A percentile compares a stretch with the other conserved stretches of the same genome.
phyloP scores from a whole-genome alignment of 2,888 invertebrate species.

The Eristalinus aeneus region DNA sequence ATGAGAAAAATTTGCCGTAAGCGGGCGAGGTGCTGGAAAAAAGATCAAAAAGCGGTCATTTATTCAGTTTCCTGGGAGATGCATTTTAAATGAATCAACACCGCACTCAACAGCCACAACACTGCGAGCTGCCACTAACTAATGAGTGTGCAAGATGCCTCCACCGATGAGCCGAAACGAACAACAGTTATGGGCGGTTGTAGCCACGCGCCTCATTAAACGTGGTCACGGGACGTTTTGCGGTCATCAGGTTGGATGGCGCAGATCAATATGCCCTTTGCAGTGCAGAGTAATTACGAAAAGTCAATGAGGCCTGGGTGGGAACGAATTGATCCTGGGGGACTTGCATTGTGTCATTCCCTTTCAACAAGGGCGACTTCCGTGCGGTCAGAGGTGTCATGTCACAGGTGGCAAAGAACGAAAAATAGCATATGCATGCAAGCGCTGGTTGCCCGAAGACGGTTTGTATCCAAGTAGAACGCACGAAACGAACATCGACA shows the following conservation, averaged over 20 bases:
- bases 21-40: background rate
- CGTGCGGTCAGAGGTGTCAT: no score
- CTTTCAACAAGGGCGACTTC: no score
- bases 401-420: no score
- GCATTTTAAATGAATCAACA: background rate
- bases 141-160: background rate
- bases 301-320: background rate
- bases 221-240: background rate
- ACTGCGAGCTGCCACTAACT: background rate
- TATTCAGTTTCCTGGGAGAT: background rate
- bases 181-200: constrained; percentile 3
- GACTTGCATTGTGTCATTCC: no score
- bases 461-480: no score
- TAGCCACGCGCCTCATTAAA: background rate
- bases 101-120: background rate
- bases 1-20: constrained; percentile 34
- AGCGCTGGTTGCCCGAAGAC: no score
- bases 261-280: background rate
- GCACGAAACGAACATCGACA: no score
- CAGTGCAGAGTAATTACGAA: background rate
- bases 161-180: background rate
- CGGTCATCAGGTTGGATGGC: background rate
- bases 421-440: no score
- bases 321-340: no score
- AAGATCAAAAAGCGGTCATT: background rate